Evolutionary conservation across 2,797 vertebrate genomes (phyloP).

Genomic region (Parauchenoglanis ngamensis): DNA sequence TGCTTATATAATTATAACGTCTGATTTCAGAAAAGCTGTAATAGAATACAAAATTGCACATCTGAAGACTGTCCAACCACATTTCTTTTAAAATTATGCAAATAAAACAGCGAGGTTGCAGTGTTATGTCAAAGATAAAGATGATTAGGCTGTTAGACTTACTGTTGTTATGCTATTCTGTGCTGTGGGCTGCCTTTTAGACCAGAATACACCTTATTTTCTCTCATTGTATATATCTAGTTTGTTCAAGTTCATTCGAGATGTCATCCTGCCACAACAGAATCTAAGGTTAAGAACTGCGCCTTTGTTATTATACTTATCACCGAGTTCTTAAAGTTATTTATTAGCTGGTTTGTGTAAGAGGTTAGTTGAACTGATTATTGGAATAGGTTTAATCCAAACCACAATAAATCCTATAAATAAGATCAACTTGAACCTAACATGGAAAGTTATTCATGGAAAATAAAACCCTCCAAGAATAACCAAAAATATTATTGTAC

Average conservation of each 20-base stretch:
- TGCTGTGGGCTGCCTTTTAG: not conserved
- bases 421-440: not conserved
- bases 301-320: not conserved
- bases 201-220: not conserved
- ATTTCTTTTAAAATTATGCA: not conserved
- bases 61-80: too few relatives aligned
- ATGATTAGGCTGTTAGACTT: not conserved
- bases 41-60: not conserved
- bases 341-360: not conserved
- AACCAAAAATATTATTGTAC: not conserved
- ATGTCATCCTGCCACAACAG: not conserved
- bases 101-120: not conserved
- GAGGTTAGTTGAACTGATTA: not conserved
- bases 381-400: not conserved
- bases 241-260: not conserved
- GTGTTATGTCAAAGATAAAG: not conserved
- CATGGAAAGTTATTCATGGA: not conserved
- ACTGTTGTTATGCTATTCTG: not conserved
- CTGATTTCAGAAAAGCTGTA: not conserved
- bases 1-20: not conserved
- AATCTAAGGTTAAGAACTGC: not conserved
- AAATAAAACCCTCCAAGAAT: not conserved
- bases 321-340: not conserved
- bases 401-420: not conserved
- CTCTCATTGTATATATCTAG: not conserved